Percentiles rank a stretch among this genome's conserved stretches.
These are phyloP conservation scores for Heliopora coerulea DNA, from an alignment of 92 coral and sea anemone species.

Conservation along the genomic window DNA sequence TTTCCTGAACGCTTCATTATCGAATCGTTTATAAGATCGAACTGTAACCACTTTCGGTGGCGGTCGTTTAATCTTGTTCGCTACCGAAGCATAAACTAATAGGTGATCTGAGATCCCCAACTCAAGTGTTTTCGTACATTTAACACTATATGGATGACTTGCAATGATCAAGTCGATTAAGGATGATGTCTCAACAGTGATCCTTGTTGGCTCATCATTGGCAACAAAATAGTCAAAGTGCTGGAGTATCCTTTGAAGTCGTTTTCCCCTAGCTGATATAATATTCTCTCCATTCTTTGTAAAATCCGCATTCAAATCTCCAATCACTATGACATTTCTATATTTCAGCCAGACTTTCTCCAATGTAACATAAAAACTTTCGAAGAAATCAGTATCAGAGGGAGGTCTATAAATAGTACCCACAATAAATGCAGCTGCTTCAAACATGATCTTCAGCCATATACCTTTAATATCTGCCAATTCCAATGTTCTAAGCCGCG, in stretches of 20 bases:
- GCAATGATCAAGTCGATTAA: too few species aligned
- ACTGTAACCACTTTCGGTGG: conserved; percentile 49
- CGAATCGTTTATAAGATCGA: conserved; percentile 31
- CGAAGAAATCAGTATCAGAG: conserved; percentile 38
- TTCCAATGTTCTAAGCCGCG: conserved; percentile 41
- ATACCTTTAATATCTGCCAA: conserved; percentile 38
- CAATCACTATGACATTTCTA: conserved; percentile 40
- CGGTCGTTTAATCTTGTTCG: conserved; percentile 41
- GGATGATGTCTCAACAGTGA: conserved; percentile 48
- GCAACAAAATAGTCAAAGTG: conserved; percentile 37
- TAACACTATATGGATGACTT: too few species aligned
- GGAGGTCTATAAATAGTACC: conserved; percentile 50
- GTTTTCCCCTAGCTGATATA: conserved; percentile 21
- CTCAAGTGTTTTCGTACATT: too few species aligned
- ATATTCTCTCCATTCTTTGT: conserved; percentile 33
- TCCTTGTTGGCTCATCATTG: conserved; percentile 36
- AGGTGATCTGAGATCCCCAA: too few species aligned
- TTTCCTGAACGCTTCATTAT: conserved; percentile 42
- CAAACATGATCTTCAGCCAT: conserved; percentile 43
- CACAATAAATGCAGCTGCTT: conserved; percentile 20
- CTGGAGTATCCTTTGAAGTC: conserved; percentile 32
- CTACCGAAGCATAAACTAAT: too few species aligned
- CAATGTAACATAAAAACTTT: conserved; percentile 26
- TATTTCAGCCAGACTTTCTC: conserved; percentile 52
- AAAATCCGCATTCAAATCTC: conserved; percentile 49